These are phyloP conservation scores for Gonatopus flavifemur DNA, from an alignment of 1,140 invertebrate genomes.

Conservation along the genomic window DNA sequence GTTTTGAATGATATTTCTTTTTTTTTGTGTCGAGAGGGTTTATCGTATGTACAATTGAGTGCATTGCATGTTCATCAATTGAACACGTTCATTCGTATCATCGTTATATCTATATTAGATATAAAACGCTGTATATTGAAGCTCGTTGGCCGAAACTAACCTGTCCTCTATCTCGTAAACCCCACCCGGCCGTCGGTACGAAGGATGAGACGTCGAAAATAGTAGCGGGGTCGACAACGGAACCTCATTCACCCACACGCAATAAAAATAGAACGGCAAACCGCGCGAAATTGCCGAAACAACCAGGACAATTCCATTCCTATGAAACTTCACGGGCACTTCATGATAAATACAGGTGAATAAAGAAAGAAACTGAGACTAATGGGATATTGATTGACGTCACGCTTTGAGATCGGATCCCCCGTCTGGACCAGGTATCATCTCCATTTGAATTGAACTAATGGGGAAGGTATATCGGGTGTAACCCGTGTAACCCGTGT, in stretches of 20 bases:
- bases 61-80: no score
- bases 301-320: constrained; percentile 31
- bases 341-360: constrained; percentile 10
- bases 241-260: constrained; percentile 49
- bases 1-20: no score
- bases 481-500: no score
- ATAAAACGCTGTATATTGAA: constrained; percentile 9
- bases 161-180: constrained; percentile 14
- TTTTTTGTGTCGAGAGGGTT: no score
- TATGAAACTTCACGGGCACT: constrained; percentile 17
- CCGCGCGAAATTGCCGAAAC: constrained; percentile 32
- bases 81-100: no score
- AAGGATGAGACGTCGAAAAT: constrained; percentile 33
- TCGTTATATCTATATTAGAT: not conserved
- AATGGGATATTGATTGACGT: no score
- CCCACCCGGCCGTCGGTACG: constrained; percentile 13
- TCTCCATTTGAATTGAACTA: no score
- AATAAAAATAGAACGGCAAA: constrained; percentile 38
- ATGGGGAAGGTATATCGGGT: no score
- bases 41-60: no score
- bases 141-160: constrained; percentile 30
- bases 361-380: no score
- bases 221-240: constrained; percentile 26
- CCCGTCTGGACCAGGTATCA: no score
- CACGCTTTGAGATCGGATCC: no score